Evolutionary conservation across 1,140 invertebrate genomes (phyloP).

Genomic region (Mizuhopecten yessoensis): DNA sequence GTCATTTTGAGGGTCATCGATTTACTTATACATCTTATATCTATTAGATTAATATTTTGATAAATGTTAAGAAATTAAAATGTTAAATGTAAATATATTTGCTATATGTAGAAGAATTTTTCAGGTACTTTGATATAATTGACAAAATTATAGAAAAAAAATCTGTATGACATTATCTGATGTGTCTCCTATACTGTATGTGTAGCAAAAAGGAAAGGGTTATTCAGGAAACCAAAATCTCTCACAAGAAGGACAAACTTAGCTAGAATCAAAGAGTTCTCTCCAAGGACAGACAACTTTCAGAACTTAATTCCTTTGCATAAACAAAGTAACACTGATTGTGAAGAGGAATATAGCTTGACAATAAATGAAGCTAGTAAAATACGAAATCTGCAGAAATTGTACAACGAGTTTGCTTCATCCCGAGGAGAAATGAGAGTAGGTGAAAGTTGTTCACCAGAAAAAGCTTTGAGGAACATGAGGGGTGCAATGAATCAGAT

Average conservation of each 20-base stretch:
- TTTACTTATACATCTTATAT: too few species aligned
- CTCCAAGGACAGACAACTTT: not conserved
- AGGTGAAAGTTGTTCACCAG: not conserved
- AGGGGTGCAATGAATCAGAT: not conserved
- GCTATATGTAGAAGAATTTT: too few species aligned
- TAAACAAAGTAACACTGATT: slow-evolving; percentile 2
- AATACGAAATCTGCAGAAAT: not conserved
- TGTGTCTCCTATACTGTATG: not conserved
- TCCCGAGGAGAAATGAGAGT: not conserved
- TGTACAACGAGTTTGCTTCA: slow-evolving; percentile 17
- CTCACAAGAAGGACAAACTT: not conserved
- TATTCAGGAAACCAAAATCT: not conserved
- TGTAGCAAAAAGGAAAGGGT: not conserved
- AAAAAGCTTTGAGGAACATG: not conserved
- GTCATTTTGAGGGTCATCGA: too few species aligned
- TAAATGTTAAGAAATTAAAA: too few species aligned
- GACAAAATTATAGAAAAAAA: too few species aligned
- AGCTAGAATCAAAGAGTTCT: not conserved
- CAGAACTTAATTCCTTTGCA: not conserved
- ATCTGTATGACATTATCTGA: too few species aligned
- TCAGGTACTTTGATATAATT: too few species aligned
- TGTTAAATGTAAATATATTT: too few species aligned
- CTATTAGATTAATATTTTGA: too few species aligned
- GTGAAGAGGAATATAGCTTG: not conserved
- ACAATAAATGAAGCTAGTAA: not conserved